A percentile compares a stretch with the other conserved stretches of the same genome.
Evolutionary conservation across 2,113 vertebrate species (phyloP).

Genomic region (Podocnemis expansa): DNA sequence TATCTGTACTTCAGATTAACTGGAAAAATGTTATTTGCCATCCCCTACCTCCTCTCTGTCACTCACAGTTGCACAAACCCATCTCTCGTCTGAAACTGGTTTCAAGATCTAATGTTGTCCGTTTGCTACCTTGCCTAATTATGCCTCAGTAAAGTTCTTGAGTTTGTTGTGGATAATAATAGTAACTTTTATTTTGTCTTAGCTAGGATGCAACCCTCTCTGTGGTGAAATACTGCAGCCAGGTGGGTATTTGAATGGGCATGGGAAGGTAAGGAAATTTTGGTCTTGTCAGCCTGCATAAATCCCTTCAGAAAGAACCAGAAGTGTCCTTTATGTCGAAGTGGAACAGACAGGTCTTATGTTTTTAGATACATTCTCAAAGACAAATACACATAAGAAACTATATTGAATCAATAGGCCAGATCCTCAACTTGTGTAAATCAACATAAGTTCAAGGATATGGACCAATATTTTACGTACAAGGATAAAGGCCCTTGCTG

Average conservation of each 20-base stretch:
- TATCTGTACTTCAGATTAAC: background rate
- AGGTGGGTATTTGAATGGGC: background rate
- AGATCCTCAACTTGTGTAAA: background rate
- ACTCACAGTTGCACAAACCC: too few relatives aligned
- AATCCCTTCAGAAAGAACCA: background rate
- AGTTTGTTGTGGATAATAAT: background rate
- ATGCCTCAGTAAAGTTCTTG: background rate
- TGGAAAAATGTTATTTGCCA: too few relatives aligned
- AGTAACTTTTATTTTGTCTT: background rate
- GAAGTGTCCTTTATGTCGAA: background rate
- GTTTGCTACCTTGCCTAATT: background rate
- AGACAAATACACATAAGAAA: background rate
- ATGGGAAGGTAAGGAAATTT: background rate
- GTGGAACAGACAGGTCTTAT: background rate
- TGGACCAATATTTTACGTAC: background rate
- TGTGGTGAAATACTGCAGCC: background rate
- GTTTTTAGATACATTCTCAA: background rate
- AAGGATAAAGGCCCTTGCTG: background rate
- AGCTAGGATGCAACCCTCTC: background rate
- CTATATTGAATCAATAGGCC: background rate
- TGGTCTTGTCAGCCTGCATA: background rate
- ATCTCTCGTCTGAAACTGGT: background rate
- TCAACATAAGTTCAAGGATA: background rate
- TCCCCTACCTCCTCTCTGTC: too few relatives aligned
- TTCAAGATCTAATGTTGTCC: background rate